Evolutionary conservation across 2,888 invertebrate species (phyloP).

Genomic region (Eremobia ochroleuca): DNA sequence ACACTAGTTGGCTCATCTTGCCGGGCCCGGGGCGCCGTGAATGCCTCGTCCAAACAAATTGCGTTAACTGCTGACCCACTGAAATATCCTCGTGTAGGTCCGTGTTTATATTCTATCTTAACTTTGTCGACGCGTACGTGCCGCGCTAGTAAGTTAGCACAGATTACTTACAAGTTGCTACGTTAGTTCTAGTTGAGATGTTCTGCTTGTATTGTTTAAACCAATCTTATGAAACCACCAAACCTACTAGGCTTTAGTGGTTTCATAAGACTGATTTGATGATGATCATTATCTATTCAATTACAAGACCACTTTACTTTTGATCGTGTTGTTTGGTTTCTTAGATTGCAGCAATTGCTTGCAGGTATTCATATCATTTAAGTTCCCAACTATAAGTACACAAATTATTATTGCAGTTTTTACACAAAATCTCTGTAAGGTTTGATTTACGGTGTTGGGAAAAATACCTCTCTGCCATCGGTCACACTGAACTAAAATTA

Average conservation of each 20-base stretch:
- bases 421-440: neutral
- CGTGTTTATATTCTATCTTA: conserved; percentile 63
- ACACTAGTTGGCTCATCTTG: conserved; percentile 76
- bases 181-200: conserved; percentile 30
- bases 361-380: neutral
- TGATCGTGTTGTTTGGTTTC: neutral
- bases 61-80: conserved; percentile 79
- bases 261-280: neutral
- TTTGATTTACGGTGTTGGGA: neutral
- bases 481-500: neutral
- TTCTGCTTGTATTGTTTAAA: conserved; percentile 41
- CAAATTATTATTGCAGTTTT: neutral
- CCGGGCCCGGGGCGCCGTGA: conserved; percentile 72
- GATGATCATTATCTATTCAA: neutral
- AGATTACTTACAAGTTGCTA: conserved; percentile 56
- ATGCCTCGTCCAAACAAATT: conserved; percentile 80
- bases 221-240: no score
- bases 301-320: neutral
- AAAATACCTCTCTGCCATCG: neutral
- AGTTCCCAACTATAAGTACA: no score
- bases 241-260: neutral
- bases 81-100: conserved; percentile 70
- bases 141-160: conserved; percentile 47
- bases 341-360: neutral
- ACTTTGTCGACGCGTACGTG: conserved; percentile 56